Base-by-base conservation (phyloP, 2,113 vertebrate species). In the Rhombomys opimus region DNA sequence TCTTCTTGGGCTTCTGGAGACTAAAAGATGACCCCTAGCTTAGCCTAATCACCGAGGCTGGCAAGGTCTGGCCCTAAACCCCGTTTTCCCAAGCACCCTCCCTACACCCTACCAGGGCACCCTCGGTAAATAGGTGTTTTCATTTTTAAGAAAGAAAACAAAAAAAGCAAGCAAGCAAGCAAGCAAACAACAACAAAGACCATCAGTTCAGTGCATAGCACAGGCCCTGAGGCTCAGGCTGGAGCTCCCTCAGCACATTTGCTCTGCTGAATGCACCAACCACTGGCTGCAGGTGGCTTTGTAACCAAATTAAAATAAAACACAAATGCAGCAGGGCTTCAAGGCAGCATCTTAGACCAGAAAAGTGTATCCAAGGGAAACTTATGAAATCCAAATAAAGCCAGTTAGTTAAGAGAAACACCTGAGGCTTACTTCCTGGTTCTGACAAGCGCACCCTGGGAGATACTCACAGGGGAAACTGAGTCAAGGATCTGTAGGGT, bases 241-340 rank as follows among this genome's bases (percentile, higher is more conserved):
- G 50, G 46, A 70, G 46, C 13, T 91, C 38, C 7, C 11, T 77
- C 15, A 27, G 65, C 14, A 61, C 15, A 65, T 8, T 4, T 57
- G 59, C 8, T 67, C 8, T 0, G 57, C 7, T 12, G 27, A 65
- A 87, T 1, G 4, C 12, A 23, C 41, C 6, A 65, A 35, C 7
- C 27, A 4, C 30, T 4, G 38, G 67, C 25, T 82, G 61, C 35
- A 41, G 38, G 63, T 23, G 61, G 18, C 54, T 77, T 65, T 27
- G 75, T 78, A 88, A 68, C 68, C 35, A 90, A 35, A 87, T 57
- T 73, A 35, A 89, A 93, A 75, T 85, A 95, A 80, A 80, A 89
- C 50, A 50, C 9, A 70, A 90, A 41, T 52, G 52, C 20, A 72
- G 5, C n/a, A 7, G 70, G 11, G 22, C 63, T 59, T 68, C n/a